Evolutionary conservation across 1,140 invertebrate genomes (phyloP), one percentile per base, ranked within the genome.

Genomic region (Drosophila lini): DNA sequence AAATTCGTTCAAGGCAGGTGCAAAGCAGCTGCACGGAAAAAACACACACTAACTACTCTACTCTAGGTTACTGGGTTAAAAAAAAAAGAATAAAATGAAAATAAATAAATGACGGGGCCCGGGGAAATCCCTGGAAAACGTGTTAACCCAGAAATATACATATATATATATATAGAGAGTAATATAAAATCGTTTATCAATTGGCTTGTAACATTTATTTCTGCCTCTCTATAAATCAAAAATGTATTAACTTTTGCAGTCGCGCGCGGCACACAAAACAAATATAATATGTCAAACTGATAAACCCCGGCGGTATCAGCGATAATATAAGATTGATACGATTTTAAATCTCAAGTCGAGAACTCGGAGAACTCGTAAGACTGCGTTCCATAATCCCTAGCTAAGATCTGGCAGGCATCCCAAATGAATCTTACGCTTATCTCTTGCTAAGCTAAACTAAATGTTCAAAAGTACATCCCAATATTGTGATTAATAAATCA

Each of bases 161-260:
- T 32, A 31, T 8, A 15, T 19, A 15, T 19, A 19, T 34, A 0
- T 22, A 38, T 36, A 36, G 19, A 31, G 16, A 45, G 32, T 69
- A 69, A 69, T 69, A 67, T 44, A 10, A 69, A 69, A 53, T 53
- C 65, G 61, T 69, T 69, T 69, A 69, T 69, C 65, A 69, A 69
- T 53, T 47, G 65, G n/a, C 19, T 22, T 31, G 36, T 53, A 19
- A 32, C 22, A 65, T 69, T 67, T 38, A 69, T 65, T 53, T 67
- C 32, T 38, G 32, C 22, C 38, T 67, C 62, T 57, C 65, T 65
- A 67, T 69, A 69, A 67, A 69, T 69, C 61, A 69, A 53, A 45
- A 69, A 50, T 42, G 62, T 69, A 69, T 69, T 69, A 55, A 55
- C 47, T 41, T 69, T 67, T 69, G 65, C 22, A 44, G 63, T 65